phyloP scores from a whole-genome alignment of 2,797 vertebrate species.

The Spinus pinus region DNA sequence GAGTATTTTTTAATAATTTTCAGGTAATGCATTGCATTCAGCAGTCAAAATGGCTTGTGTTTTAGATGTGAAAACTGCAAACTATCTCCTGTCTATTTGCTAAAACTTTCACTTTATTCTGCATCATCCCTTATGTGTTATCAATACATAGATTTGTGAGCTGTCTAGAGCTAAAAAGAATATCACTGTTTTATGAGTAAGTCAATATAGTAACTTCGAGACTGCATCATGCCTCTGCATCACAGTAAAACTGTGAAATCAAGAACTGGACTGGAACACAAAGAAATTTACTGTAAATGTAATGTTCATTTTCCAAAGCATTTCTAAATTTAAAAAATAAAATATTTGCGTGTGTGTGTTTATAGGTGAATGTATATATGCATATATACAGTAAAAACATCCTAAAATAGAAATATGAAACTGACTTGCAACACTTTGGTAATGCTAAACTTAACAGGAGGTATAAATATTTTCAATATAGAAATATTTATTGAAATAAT shows the following conservation, averaged over 20 bases:
- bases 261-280: background rate
- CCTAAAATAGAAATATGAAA: background rate
- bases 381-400: accelerated
- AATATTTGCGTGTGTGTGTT: accelerated
- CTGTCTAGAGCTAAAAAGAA: background rate
- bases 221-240: background rate
- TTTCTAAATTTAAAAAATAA: background rate
- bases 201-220: background rate
- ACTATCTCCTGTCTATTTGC: background rate
- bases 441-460: background rate
- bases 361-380: accelerated
- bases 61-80: background rate
- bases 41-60: background rate
- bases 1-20: background rate
- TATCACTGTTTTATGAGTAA: background rate
- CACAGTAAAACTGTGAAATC: background rate
- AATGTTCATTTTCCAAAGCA: background rate
- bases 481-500: background rate
- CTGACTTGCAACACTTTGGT: background rate
- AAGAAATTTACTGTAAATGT: background rate
- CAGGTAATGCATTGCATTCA: background rate
- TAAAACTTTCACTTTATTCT: background rate
- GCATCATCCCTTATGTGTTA: background rate
- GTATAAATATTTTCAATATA: background rate
- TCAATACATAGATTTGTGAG: background rate